Evolutionary conservation across 1,140 invertebrate genomes (phyloP).

Genomic region (Caenorhabditis inopinata): DNA sequence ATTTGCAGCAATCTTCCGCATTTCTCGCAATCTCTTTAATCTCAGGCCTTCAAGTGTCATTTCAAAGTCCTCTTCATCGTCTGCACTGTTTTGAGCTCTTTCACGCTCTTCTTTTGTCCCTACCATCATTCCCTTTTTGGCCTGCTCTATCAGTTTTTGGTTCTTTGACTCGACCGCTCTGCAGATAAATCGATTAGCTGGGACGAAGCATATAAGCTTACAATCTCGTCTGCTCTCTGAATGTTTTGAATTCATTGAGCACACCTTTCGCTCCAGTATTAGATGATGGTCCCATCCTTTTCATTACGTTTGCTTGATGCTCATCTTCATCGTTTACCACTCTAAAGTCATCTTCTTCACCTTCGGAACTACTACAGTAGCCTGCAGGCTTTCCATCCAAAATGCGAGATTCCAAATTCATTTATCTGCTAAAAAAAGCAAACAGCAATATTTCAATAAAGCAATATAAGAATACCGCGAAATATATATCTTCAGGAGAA

Average conservation of each 20-base stretch:
- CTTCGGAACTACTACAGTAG: conserved; percentile 53
- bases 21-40: conserved; percentile 35
- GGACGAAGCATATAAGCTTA: not conserved
- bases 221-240: not conserved
- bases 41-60: conserved; percentile 27
- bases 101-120: conserved; percentile 40
- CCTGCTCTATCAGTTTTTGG: conserved; percentile 3
- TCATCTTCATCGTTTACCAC: conserved; percentile 51
- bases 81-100: not conserved
- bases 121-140: conserved; percentile 29
- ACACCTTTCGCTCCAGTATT: conserved; percentile 52
- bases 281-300: not conserved
- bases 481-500: too few species aligned
- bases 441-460: not conserved
- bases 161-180: conserved; percentile 2
- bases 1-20: conserved; percentile 15
- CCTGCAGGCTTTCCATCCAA: conserved; percentile 46
- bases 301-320: conserved; percentile 43
- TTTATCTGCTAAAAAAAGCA: not conserved
- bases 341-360: conserved; percentile 45
- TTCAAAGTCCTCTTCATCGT: conserved; percentile 38
- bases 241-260: conserved; percentile 37
- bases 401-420: conserved; percentile 41
- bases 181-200: not conserved
- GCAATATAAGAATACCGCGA: too few species aligned